These are phyloP conservation scores for Littorina saxatilis DNA, from an alignment of 1,140 invertebrate genomes.

Conservation along the genomic window DNA sequence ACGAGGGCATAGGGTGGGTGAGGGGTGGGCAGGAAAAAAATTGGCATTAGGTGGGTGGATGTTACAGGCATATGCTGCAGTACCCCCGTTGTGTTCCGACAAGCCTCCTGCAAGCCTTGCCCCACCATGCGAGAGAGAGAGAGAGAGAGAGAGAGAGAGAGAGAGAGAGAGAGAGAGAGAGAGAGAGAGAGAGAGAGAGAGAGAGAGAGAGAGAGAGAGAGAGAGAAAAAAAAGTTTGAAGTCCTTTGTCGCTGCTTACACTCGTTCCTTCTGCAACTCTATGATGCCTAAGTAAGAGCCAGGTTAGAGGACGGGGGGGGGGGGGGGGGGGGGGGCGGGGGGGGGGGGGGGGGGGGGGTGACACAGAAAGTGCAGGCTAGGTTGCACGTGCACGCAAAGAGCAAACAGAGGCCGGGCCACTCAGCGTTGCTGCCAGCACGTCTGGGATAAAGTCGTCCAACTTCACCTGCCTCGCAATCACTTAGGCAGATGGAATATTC, in stretches of 20 bases:
- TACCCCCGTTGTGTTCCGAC: too few relatives aligned
- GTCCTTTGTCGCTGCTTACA: too few relatives aligned
- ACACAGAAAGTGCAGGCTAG: not conserved
- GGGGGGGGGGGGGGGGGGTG: not conserved
- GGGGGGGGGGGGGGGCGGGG: not conserved
- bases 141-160: not conserved
- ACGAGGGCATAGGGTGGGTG: not conserved
- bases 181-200: not conserved
- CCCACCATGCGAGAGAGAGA: too few relatives aligned
- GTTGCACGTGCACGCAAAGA: not conserved
- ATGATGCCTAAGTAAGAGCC: too few relatives aligned
- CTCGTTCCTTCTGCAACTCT: too few relatives aligned
- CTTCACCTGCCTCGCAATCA: conserved; percentile 6
- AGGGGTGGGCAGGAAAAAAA: not conserved
- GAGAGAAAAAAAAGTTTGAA: not conserved
- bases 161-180: not conserved
- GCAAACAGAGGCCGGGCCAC: not conserved
- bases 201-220: not conserved
- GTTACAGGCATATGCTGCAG: not conserved
- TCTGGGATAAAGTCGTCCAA: not conserved
- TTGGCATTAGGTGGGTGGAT: not conserved
- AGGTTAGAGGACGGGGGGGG: not conserved
- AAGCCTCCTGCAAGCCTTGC: too few relatives aligned
- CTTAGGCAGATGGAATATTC: conserved; percentile 36
- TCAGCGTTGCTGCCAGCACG: too few relatives aligned